Evolutionary conservation across 2,888 invertebrate genomes (phyloP), one percentile per base, ranked within the genome.

Genomic region (Orchestes rusci): DNA sequence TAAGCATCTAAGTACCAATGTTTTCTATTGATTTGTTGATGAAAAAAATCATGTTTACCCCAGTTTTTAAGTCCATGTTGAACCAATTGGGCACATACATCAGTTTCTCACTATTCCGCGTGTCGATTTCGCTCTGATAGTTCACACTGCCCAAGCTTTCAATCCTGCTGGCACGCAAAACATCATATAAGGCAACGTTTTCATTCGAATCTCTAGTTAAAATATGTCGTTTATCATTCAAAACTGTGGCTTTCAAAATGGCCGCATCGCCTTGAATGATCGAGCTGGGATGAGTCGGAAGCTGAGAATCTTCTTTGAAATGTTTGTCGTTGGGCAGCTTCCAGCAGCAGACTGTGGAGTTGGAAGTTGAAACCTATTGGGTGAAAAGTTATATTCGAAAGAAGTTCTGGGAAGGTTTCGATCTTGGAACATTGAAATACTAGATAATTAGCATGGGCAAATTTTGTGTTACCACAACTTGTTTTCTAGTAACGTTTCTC

Each of bases 21-120:
- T 34, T 3, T 34, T 27, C 12, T 2, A 13, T 4, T 13, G 19
- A 17, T 27, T 30, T 10, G 23, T 37, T 10, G 12, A 5, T 5
- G 10, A 23, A 27, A 36, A 10, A 41, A 8, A 20, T 5, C 19
- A 15, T 34, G 70, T 78, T 68, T 70, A 91, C 89, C 51, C 99
- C 99, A 46, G 95, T 97, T 73, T 99, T 99, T 34, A 99, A 78
- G 72, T 99, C 99, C 32, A 97, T 94, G 54, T 90, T 90, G 67
- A 99, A 99, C 99, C 99, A 99, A 71, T 91, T 95, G 18, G 99
- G 97, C 59, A 99, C 94, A 66, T 87, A 94, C 38, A 99, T 84
- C 77, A 86, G 85, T 70, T 93, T 90, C 59, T 87, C 89, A 23
- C 41, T 49, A 44, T 52, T 50, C 50, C 89, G 73, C 61, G 88